Base-by-base conservation (phyloP, 1,140 invertebrate genomes). In the Drosophila mayri region DNA sequence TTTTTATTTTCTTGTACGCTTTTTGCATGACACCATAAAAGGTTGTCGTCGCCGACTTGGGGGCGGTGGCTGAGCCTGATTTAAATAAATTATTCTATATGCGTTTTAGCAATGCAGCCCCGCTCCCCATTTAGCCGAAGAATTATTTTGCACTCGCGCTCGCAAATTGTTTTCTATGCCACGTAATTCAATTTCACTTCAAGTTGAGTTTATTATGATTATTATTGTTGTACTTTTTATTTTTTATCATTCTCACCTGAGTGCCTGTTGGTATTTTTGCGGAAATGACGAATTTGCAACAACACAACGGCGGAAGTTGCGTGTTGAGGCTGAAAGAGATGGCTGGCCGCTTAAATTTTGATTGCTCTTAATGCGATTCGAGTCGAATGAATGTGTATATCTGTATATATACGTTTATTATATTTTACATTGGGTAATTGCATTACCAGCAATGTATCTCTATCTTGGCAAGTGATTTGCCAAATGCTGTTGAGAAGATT, bases 21-120 rank as follows among this genome's bases (percentile, higher is more conserved):
- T 61, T 79, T 77, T 74, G 80, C 76, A 57, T 68, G 67, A 40
- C 57, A 62, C 84, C 84, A 87, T 87, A 88, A 88, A 87, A 88
- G 84, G 84, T 72, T 73, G 83, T 82, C 83, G 75, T 62, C 65
- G 75, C 67, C 50, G 83, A 65, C 61, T 72, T 72, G 83, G 83
- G 76, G 84, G 85, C 83, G 83, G 83, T 63, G 50, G 50, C 63
- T 68, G 84, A 74, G 86, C 76, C 80, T 81, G 85, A 90, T 88
- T 88, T 88, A 90, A 88, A 90, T 88, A 88, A 88, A 88, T 88
- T 81, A 88, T 88, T 88, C 84, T 90, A 78, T 90, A 90, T 88
- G 84, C 81, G 77, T 72, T 85, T 87, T 87, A 73, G 66, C 80
- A 58, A 47, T 76, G 62, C 64, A 84, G 65, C 76, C 28, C 49